Base-by-base conservation (phyloP, 1,140 invertebrate genomes). In the Drosophila obscura region DNA sequence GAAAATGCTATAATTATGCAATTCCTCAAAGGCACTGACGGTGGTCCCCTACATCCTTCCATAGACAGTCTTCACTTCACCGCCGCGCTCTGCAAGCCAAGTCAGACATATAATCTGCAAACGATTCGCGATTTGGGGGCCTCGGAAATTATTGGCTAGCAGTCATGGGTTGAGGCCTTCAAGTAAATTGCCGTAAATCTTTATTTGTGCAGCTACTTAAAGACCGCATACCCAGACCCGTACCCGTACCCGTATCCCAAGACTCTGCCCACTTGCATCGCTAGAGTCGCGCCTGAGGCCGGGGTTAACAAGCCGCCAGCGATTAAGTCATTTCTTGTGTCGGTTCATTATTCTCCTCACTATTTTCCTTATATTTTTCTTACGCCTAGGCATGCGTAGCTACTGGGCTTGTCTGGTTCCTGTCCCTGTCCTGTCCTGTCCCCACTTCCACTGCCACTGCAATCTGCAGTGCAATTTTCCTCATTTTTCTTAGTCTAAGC, bases 11-110 rank as follows among this genome's bases (percentile, higher is more conserved):
- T 90, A 90, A 90, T 90, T 90, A 90, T 90, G 87, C 82, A 90
- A 90, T 90, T 90, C 87, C 87, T 90, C 87, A 90, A 82, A 90
- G 87, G 87, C 87, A 63, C 76, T 90, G 87, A 90, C 73, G 87
- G 87, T 90, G 87, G 87, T 90, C 85, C 31, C 45, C 55, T 6
- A 43, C 50, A 39, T 50, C 46, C 49, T 15, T 39, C 11, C 11
- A 39, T n/a, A 16, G 49, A 7, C 19, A 62, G 39, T 22, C 19
- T 57, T 31, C 24, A 22, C 16, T 19, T 19, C 19, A 1, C 19
- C 19, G 19, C 13, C 7, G 3, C 22, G 8, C 2, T 7, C 28
- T n/a, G 5, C 22, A 11, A 13, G 39, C 39, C 66, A 3, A 3
- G 35, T 13, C 35, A 59, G 43, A 73, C 50, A 46, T 77, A 81